phyloP scores from a whole-genome alignment of 2,113 vertebrate species.

The Apodemus sylvaticus region DNA sequence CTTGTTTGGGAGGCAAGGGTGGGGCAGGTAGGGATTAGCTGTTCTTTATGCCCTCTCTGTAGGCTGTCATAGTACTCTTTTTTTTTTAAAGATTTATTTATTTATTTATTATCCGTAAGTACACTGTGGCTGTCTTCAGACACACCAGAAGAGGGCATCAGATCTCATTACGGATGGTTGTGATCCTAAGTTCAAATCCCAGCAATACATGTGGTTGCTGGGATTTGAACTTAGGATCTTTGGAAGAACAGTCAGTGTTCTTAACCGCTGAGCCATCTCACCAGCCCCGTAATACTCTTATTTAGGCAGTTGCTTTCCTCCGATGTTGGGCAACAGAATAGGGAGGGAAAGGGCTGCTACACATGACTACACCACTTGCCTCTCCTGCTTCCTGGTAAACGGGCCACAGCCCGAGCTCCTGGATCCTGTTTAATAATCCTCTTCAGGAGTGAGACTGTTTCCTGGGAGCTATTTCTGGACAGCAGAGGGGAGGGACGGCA shows the following conservation, averaged over 20 bases:
- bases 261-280: too few relatives aligned
- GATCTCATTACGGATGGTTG: too few relatives aligned
- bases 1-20: not conserved
- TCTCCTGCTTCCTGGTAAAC: not conserved
- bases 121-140: too few relatives aligned
- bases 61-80: too few relatives aligned
- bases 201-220: too few relatives aligned
- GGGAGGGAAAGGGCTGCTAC: not conserved
- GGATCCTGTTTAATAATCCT: not conserved
- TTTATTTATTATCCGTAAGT: too few relatives aligned
- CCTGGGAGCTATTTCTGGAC: not conserved
- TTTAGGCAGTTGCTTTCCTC: not conserved
- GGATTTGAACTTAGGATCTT: too few relatives aligned
- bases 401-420: not conserved
- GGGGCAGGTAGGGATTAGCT: not conserved
- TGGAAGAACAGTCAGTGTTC: too few relatives aligned
- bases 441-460: not conserved
- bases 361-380: not conserved
- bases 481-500: conserved; percentile 10
- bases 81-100: too few relatives aligned
- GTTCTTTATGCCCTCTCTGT: not conserved
- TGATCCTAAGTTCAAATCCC: too few relatives aligned
- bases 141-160: too few relatives aligned
- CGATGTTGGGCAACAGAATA: not conserved
- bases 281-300: too few relatives aligned